Percentiles rank a stretch among this genome's conserved stretches.
These are phyloP conservation scores for Melanotaenia trifasciata DNA, from an alignment of 2,797 vertebrate species.

Conservation along the genomic window DNA sequence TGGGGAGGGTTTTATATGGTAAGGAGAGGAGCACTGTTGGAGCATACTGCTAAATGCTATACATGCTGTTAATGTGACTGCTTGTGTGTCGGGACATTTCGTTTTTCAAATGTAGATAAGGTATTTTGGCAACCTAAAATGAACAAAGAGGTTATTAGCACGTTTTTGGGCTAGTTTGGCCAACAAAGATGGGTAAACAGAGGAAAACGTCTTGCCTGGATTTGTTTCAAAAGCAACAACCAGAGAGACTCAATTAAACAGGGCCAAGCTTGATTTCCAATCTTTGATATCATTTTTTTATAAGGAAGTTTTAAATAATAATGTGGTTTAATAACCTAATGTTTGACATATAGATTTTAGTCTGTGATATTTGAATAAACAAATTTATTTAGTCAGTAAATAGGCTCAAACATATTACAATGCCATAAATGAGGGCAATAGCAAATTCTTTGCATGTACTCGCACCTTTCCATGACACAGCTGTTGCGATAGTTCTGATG, in stretches of 20 bases:
- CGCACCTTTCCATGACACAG: constrained; percentile 88
- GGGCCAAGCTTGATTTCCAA: neutral
- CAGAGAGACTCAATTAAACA: neutral
- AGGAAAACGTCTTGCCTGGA: no score
- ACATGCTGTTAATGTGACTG: neutral
- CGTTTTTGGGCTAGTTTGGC: neutral
- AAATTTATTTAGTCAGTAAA: neutral
- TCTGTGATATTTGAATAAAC: neutral
- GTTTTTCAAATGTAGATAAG: neutral
- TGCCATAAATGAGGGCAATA: neutral
- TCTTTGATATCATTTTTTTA: neutral
- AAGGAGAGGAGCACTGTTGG: neutral
- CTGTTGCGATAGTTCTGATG: constrained; percentile 90
- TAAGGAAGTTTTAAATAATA: neutral
- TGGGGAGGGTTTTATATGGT: neutral
- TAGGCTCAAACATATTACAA: neutral
- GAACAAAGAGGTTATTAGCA: neutral
- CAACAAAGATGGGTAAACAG: neutral
- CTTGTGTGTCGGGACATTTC: neutral
- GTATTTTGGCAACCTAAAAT: neutral
- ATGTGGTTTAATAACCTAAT: neutral
- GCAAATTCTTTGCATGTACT: neutral
- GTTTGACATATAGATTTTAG: neutral
- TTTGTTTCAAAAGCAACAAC: neutral
- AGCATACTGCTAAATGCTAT: neutral